Percentiles rank a stretch among this genome's conserved stretches.
Conservation (phyloP, 2,113 vertebrate genomes). For the Paramormyrops kingsleyae region DNA sequence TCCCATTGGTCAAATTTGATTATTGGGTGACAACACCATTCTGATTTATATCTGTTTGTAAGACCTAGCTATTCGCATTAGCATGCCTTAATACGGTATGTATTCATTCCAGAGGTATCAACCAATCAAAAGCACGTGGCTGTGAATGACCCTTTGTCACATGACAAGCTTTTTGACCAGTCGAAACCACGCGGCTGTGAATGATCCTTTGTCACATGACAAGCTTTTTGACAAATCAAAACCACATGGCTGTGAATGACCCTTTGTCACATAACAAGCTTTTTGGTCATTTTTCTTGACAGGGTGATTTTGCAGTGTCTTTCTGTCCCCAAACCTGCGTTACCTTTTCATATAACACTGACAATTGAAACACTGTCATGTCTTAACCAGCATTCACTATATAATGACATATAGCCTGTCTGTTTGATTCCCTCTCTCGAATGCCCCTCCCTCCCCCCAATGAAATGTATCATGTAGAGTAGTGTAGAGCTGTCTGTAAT, state of each 20-base stretch:
- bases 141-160: neutral
- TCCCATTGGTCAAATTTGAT: neutral
- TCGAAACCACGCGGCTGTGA: neutral
- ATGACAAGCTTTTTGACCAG: neutral
- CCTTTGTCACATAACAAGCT: neutral
- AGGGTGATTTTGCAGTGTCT: slow-evolving; percentile 25
- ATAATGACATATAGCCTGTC: neutral
- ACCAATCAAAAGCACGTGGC: neutral
- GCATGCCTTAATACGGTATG: neutral
- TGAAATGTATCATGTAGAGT: slow-evolving; percentile 12
- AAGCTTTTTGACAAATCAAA: neutral
- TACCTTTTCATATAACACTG: slow-evolving; percentile 12
- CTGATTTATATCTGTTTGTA: neutral
- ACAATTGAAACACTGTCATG: slow-evolving; percentile 12
- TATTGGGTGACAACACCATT: neutral
- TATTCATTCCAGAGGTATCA: neutral
- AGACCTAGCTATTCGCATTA: neutral
- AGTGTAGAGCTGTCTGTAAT: slow-evolving; percentile 4
- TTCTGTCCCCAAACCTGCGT: slow-evolving; percentile 3
- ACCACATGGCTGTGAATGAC: neutral
- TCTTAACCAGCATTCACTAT: neutral
- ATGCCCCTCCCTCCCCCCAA: neutral
- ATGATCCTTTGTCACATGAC: neutral
- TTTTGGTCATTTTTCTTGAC: slow-evolving; percentile 12
- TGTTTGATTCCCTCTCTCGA: slow-evolving; percentile 10